Evolutionary conservation across 2,113 vertebrate genomes (phyloP).

Genomic region (Podilymbus podiceps): DNA sequence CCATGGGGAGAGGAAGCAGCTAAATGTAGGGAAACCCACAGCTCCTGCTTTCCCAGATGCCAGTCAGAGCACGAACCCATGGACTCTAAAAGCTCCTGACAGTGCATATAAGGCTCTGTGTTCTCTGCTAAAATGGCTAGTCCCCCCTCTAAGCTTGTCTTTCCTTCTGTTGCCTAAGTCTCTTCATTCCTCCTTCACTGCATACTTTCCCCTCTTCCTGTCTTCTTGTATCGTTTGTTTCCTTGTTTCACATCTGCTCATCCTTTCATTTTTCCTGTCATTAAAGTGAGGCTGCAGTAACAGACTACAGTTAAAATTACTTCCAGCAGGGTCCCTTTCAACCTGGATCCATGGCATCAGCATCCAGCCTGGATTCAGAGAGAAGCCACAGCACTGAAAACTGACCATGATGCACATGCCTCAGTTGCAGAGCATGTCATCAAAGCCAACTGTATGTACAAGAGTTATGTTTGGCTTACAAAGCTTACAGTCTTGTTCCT

Average conservation of each 20-base stretch:
- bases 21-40: background rate
- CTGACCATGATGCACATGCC: background rate
- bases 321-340: background rate
- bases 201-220: background rate
- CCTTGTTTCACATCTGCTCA: background rate
- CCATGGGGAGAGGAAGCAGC: background rate
- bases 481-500: background rate
- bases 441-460: background rate
- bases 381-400: background rate
- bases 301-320: background rate
- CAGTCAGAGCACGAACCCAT: background rate
- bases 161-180: background rate
- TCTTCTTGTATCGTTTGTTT: background rate
- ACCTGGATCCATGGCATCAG: background rate
- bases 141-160: background rate
- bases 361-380: background rate
- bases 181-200: background rate
- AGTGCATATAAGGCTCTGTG: background rate
- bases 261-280: background rate
- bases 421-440: background rate
- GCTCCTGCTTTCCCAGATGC: background rate
- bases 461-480: background rate
- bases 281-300: background rate
- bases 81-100: background rate
- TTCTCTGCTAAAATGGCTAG: background rate